Evolutionary conservation across 2,797 vertebrate genomes (phyloP), one percentile per base, ranked within the genome.

Genomic region (Steatocranus sp.): DNA sequence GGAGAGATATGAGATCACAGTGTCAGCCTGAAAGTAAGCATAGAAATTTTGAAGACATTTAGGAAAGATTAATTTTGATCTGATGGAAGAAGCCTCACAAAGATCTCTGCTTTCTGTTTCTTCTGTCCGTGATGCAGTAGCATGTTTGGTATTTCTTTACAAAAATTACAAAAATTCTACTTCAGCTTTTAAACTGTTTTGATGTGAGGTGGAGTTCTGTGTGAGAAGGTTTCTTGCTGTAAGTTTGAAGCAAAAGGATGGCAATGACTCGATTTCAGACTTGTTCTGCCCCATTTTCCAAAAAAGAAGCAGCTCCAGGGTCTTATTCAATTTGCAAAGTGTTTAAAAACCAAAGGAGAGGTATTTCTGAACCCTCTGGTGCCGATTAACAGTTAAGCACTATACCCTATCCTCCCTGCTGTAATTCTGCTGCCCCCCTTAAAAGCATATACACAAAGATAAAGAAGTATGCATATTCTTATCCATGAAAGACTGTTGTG

Each of bases 261-360:
- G 50, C 75, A 76, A 23, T 66, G 68, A 49, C 41, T 84, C 11
- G 2, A 53, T 81, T 90, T 88, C 54, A 77, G 20, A 83, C 75
- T 66, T 77, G 43, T 68, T 89, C 66, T 81, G 70, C 88, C 58
- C 78, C 36, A 83, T 92, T 88, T 90, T 83, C 56, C 58, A 68
- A 79, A 89, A 81, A 83, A 84, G 32, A 84, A 74, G 32, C 74
- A 56, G 80, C 90, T 83, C 83, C 50, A 11, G 83, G 86, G 86
- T 70, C 78, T 87, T 75, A 78, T 93, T 91, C 93, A 77, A 88
- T 95, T 93, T 91, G 86, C 73, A 94, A 93, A 95, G 81, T 87
- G 87, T 94, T 89, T 88, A 20, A 87, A 88, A 93, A 90, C 83
- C 83, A 92, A 94, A 89, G 87, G 27, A 81, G 76, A 81, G 56